Evolutionary conservation across 2,113 vertebrate genomes (phyloP), one percentile per base, ranked within the genome.

Genomic region (Empidonax alnorum): DNA sequence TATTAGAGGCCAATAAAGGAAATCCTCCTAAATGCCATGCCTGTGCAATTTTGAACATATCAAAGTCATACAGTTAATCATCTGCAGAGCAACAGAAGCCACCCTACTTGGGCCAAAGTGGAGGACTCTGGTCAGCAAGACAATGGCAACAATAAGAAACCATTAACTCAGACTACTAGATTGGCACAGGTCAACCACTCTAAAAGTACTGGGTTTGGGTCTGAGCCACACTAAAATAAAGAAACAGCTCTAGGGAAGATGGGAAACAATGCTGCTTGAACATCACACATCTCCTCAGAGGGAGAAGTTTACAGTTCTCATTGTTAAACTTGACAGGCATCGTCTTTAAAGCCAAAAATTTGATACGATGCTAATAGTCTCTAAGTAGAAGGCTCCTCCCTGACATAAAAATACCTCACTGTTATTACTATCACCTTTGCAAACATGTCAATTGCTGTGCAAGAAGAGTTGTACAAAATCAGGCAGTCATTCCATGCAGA

Each of bases 81-180:
- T 28, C 72, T 66, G 7, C 68, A 84, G 50, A 2, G 2, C 20
- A 47, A 61, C 47, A 87, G 84, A 80, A 91, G 42, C 63, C 49
- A 76, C 24, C 24, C 23, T 39, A 3, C 3, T 3, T 8, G 8
- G 2, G 1, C 27, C 63, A 37, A 10, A 8, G 6, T 20, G 46
- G 55, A 90, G 22, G 27, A 67, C 42, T 82, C 37, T 0, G 25
- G 41, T 33, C 67, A 59, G 31, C 24, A 11, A 62, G 50, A 91
- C 72, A 86, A 56, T 63, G 55, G 46, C 9, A 83, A 75, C 47
- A 74, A 67, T 47, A 71, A 8, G 22, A 83, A 88, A 7, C 31
- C 52, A 63, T 85, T 93, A 77, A 74, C 30, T 80, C 83, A 84
- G 85, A 65, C 84, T 95, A 92, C 93, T 37, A 80, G 85, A 49